Base-by-base conservation (phyloP, 1,140 invertebrate genomes). In the Scaptodrosophila lebanonensis region DNA sequence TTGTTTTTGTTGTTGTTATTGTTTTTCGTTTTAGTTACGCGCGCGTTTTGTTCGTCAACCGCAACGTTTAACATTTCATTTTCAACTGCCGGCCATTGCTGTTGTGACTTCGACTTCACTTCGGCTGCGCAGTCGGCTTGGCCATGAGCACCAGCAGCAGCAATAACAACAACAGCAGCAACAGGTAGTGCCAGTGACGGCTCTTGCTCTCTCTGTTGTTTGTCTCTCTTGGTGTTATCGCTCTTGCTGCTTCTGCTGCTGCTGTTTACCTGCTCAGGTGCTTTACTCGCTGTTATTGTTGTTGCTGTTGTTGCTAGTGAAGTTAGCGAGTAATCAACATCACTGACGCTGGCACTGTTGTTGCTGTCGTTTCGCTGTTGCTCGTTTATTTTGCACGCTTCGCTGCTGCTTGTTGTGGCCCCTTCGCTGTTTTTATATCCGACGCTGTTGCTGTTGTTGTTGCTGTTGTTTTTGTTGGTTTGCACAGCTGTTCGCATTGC, bases 381-480 rank as follows among this genome's bases (percentile, higher is more conserved):
- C n/a, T n/a, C 75, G 60, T 66, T 83, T 84, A 79, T 84, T 84
- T 84, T 82, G 79, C 82, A 84, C 65, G 79, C 82, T 84, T 84
- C 66, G 70, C 58, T 84, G 82, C 52, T 17, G 3, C 3, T 17
- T 36, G 22, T 42, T 25, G 13, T 16, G 16, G 49, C 38, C 22
- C 35, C 25, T 12, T 56, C 33, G 48, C 33, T 27, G 9, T 43
- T 43, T 38, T 22, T 22, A 18, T 25, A 20, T 40, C 7, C 25
- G 32, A 27, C n/a, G 16, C 27, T 33, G 20, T 12, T 38, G 48
- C 52, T 66, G 48, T 54, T 27, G 35, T 16, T 45, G 43, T 48
- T 53, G 42, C 8, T 35, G 3, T 35, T 36, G 9, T n/a, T 39
- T 15, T 11, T 36, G 36, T 33, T 58, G 38, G 53, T 52, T 59